Evolutionary conservation across 1,140 invertebrate genomes (phyloP).

Genomic region (Pararge aegeria): DNA sequence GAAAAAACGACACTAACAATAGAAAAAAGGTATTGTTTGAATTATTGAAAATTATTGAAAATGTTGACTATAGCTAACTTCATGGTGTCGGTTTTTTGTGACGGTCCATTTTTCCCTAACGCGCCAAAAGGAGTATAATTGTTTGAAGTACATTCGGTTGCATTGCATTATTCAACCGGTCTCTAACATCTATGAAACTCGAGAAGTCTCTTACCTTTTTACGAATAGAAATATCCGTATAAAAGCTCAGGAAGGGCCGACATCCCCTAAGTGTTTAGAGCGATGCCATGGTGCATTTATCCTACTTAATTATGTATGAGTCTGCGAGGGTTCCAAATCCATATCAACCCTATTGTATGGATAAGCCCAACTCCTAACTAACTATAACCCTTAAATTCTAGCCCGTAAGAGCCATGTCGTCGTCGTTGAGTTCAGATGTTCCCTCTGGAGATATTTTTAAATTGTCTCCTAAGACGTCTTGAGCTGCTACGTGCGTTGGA

Average conservation of each 20-base stretch:
- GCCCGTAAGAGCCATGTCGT: conserved; percentile 3
- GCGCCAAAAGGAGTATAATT: no score
- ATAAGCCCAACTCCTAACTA: not conserved
- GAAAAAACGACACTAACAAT: no score
- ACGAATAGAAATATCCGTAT: conserved; percentile 5
- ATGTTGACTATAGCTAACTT: no score
- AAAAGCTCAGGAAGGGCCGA: conserved; percentile 2
- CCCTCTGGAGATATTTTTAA: conserved; percentile 18
- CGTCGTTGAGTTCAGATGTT: conserved; percentile 9
- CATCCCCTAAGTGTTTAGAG: conserved; percentile 26
- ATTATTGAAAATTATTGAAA: no score
- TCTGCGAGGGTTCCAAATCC: conserved; percentile 14
- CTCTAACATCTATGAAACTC: no score
- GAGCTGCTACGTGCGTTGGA: conserved; percentile 13
- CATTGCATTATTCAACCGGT: no score
- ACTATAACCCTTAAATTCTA: conserved; percentile 6
- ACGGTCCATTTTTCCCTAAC: no score
- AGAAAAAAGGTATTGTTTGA: no score
- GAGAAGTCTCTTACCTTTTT: no score
- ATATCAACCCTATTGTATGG: conserved; percentile 1
- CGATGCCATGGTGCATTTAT: conserved; percentile 32
- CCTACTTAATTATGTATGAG: conserved; percentile 40
- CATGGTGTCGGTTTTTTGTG: no score
- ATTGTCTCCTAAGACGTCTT: conserved; percentile 17
- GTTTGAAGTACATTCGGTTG: no score